A percentile compares a stretch with the other conserved stretches of the same genome.
These are phyloP conservation scores for Sclerurus mexicanus DNA, from an alignment of 2,113 vertebrate species.

Conservation along the genomic window DNA sequence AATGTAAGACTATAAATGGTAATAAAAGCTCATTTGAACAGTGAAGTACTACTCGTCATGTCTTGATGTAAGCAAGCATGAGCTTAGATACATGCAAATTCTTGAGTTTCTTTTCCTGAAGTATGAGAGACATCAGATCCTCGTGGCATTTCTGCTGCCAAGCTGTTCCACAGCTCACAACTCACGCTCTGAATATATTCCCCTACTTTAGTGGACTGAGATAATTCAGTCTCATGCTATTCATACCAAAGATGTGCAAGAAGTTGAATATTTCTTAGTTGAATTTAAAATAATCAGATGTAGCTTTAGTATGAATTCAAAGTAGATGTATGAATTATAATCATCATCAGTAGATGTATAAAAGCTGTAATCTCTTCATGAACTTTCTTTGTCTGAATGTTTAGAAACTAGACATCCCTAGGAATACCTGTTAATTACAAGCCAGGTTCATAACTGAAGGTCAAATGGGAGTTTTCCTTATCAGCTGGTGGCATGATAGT, in stretches of 20 bases:
- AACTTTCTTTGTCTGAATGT: background rate
- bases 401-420: background rate
- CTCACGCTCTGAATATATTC: background rate
- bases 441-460: background rate
- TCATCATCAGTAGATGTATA: background rate
- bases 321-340: background rate
- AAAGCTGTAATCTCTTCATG: background rate
- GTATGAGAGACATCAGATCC: background rate
- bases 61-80: background rate
- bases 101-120: background rate
- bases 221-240: background rate
- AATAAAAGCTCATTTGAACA: background rate
- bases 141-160: background rate
- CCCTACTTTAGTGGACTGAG: background rate
- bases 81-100: conserved; percentile 1
- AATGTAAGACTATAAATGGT: background rate
- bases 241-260: background rate
- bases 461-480: background rate
- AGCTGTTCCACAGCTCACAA: conserved; percentile 6
- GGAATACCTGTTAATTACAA: background rate
- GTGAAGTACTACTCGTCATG: background rate
- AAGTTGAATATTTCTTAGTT: background rate
- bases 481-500: background rate
- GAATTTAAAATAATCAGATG: background rate
- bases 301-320: background rate